Base-by-base conservation (phyloP, 2,888 invertebrate species). In the Lysandra coridon region DNA sequence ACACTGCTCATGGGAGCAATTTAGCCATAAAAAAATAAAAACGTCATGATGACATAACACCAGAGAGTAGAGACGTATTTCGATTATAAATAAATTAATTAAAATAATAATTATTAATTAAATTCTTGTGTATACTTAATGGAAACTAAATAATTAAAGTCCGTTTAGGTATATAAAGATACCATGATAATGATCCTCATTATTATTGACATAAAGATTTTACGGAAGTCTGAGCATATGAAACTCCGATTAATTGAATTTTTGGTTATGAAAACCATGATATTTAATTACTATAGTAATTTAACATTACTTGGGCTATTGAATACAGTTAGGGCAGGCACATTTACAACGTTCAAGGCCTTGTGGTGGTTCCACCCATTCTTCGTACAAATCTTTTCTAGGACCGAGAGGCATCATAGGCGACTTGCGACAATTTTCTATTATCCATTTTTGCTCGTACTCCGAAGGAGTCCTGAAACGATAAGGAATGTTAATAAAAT, bases 371-470 rank as follows among this genome's bases (percentile, higher is more conserved):
- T 69, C 10, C 23, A 83, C 82, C 95, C 95, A 96, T 81, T 93
- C 86, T 84, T 96, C 95, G 84, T 95, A 95, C 10, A 96, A 85
- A 17, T 95, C 91, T 0, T 88, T 88, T 0, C 91, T 90, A 80
- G 95, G 95, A 0, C 96, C 96, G 0, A 95, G 88, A 10, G 95
- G 92, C 79, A 91, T 89, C 69, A 95, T 95, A 85, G 95, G 95
- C 53, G 93, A 95, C 74, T 94, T 95, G 60, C 97, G 95, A 85
- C 97, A 97, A 83, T 96, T 95, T 7, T 93, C 90, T 53, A 94
- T 84, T 81, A 97, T 97, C 97, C 97, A 97, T 80, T 93, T 89
- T 83, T 95, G 95, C 84, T 96, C 96, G 6, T 87, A 88, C 12
- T 89, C 85, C 76, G 88, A 91, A 33, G 96, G 95, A 62, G 95